Conservation (phyloP, 2,797 vertebrate genomes). For the Philypnodon macrostomus region DNA sequence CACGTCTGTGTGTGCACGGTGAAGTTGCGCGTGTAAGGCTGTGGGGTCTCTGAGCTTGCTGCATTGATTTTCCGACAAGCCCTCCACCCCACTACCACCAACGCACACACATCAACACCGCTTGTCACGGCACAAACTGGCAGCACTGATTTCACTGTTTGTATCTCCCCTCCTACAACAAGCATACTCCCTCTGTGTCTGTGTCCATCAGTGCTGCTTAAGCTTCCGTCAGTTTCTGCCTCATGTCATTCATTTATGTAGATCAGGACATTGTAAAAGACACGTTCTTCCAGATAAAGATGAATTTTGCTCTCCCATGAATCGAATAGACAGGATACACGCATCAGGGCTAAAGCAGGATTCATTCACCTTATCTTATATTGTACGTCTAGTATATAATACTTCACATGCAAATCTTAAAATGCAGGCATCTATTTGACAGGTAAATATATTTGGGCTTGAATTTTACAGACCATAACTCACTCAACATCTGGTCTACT, state of each 20-base stretch:
- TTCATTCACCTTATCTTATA: too few species aligned
- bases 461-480: too few species aligned
- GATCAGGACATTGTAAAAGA: too few species aligned
- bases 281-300: too few species aligned
- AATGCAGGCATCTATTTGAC: too few species aligned
- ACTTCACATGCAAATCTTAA: too few species aligned
- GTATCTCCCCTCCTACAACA: conserved; percentile 41
- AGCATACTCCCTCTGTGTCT: conserved; percentile 15
- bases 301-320: too few species aligned
- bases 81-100: conserved; percentile 9
- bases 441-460: too few species aligned
- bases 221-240: conserved; percentile 1
- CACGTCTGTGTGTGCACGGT: conserved; percentile 10
- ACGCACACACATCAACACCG: conserved; percentile 21
- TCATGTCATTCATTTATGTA: too few species aligned
- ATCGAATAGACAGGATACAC: too few species aligned
- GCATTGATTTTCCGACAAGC: conserved; percentile 74
- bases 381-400: too few species aligned
- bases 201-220: conserved; percentile 5
- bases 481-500: conserved; percentile 25
- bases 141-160: conserved; percentile 64
- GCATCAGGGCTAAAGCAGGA: too few species aligned
- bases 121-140: conserved; percentile 50
- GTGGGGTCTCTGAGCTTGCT: conserved; percentile 46
- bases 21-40: conserved; percentile 23